Evolutionary conservation across 2,113 vertebrate genomes (phyloP).

Genomic region (Anarrhichthys ocellatus): DNA sequence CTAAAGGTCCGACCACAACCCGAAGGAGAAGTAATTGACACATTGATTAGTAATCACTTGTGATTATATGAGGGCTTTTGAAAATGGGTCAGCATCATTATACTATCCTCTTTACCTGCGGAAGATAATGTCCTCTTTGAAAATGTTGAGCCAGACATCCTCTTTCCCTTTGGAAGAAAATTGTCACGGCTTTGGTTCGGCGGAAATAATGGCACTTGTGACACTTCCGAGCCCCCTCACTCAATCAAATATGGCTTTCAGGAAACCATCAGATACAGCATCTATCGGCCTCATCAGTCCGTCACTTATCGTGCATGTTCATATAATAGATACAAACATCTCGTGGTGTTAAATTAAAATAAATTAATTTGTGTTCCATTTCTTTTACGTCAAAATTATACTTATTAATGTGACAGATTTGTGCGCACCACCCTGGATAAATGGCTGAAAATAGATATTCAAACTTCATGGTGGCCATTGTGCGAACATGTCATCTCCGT

Average conservation of each 20-base stretch:
- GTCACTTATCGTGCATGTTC: neutral
- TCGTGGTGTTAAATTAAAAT: neutral
- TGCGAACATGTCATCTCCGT: neutral
- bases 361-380: neutral
- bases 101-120: constrained; percentile 71
- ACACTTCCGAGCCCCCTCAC: constrained; percentile 28
- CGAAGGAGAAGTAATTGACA: constrained; percentile 62
- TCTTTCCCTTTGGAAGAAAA: constrained; percentile 51
- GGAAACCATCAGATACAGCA: constrained; percentile 15
- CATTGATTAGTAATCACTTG: constrained; percentile 76
- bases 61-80: constrained; percentile 72
- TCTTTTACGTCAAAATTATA: neutral
- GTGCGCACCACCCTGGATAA: neutral
- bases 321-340: neutral
- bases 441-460: neutral
- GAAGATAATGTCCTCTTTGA: constrained; percentile 45
- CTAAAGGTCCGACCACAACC: constrained; percentile 42
- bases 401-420: neutral
- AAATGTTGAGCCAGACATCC: constrained; percentile 50
- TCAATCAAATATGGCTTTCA: constrained; percentile 54
- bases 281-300: constrained; percentile 3
- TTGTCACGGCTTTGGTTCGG: constrained; percentile 52
- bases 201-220: constrained; percentile 47
- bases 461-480: neutral
- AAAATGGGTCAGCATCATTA: constrained; percentile 63